These are phyloP conservation scores for Poecile montanus DNA, from an alignment of 2,797 vertebrate species.

Conservation along the genomic window DNA sequence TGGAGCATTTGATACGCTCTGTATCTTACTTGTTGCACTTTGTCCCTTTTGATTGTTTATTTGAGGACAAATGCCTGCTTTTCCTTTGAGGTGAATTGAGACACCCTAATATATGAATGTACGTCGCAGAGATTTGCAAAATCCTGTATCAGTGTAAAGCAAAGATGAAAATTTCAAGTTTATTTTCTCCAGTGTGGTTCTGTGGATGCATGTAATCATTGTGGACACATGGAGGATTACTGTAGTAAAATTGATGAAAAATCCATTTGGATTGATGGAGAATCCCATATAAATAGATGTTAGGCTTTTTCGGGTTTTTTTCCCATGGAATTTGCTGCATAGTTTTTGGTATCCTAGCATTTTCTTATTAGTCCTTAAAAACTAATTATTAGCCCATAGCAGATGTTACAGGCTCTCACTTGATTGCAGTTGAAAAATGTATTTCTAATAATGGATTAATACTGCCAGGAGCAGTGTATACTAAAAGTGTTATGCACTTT, in stretches of 20 bases:
- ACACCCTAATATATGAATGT: background rate
- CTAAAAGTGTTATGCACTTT: background rate
- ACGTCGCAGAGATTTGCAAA: background rate
- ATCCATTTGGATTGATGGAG: background rate
- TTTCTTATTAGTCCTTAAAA: background rate
- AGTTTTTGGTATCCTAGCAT: background rate
- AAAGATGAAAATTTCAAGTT: background rate
- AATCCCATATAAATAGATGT: background rate
- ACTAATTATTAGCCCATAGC: background rate
- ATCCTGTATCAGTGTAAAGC: background rate
- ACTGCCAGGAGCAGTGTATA: background rate
- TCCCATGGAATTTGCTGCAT: background rate
- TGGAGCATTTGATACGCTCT: accelerated
- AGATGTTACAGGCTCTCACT: background rate
- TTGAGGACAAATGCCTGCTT: background rate
- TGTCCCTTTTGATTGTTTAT: background rate
- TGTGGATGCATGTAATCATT: accelerated
- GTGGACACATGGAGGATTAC: background rate
- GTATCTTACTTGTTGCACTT: background rate
- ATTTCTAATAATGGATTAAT: background rate
- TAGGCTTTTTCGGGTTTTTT: background rate
- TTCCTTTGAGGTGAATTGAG: background rate
- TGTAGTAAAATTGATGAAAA: background rate
- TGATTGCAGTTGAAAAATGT: background rate
- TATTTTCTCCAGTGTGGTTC: background rate